Evolutionary conservation across 2,888 invertebrate species (phyloP), one percentile per base, ranked within the genome.

Genomic region (Serrognathus titanus): DNA sequence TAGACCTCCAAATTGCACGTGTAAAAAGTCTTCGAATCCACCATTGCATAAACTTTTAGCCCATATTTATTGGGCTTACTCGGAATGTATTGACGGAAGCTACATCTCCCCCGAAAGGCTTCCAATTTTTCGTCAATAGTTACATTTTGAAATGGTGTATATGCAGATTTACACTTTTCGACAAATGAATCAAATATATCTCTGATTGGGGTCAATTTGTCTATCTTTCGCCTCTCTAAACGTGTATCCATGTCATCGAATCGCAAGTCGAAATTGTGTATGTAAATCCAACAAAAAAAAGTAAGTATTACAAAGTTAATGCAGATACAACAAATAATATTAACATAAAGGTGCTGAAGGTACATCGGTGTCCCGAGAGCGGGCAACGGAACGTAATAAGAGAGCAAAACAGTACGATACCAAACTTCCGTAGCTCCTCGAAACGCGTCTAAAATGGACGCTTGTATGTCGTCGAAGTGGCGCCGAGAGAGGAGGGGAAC

Each of bases 121-220:
- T 56, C 56, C 12, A 66, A 51, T 54, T 61, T 61, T 47, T 65
- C 63, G 48, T 64, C 59, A 43, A 60, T 50, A 24, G 60, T 49
- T 41, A 63, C 55, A 60, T 57, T 51, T 53, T 64, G 54, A 43
- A 51, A 55, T 41, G 57, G 59, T 38, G 57, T 57, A 55, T 64
- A 63, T 43, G 58, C 53, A 52, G 43, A 51, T 59, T 65, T 60
- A 52, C 60, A 66, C 13, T 65, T 61, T 38, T 58, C 54, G 20
- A 63, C 62, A 63, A 67, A 66, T 31, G 40, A 48, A 52, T 52
- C 63, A 60, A 69, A 71, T n/a, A 71, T 48, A 12, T 65, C 58
- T 48, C 68, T 55, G 38, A 69, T 59, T 11, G 66, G 58, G 38
- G 66, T 64, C 10, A 69, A 62, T 16, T 50, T 16, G 46, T 69